Evolutionary conservation across 2,113 vertebrate genomes (phyloP).

Genomic region (Sminthopsis crassicaudata): DNA sequence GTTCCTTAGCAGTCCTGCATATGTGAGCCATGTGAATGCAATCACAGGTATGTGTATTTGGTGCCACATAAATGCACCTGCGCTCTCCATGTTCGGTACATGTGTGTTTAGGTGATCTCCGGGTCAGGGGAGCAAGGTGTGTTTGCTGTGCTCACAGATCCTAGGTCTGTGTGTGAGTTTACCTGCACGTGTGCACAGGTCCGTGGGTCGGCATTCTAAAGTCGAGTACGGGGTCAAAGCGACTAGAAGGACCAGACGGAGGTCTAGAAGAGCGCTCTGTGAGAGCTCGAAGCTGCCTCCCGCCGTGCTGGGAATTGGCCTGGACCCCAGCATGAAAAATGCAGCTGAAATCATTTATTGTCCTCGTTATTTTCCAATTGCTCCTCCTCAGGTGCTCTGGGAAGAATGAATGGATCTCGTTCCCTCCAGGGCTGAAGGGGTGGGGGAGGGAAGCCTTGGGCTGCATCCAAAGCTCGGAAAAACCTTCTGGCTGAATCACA

Average conservation of each 20-base stretch:
- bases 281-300: background rate
- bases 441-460: background rate
- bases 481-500: background rate
- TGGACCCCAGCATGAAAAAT: background rate
- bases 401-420: background rate
- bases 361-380: background rate
- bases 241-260: background rate
- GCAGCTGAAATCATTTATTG: background rate
- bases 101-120: background rate
- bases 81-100: background rate
- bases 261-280: background rate
- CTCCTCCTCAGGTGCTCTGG: background rate
- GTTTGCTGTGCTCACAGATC: background rate
- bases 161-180: background rate
- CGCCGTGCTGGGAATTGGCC: background rate
- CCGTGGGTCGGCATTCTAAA: background rate
- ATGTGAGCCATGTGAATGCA: background rate
- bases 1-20: background rate
- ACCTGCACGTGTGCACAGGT: too few species aligned
- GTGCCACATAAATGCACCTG: background rate
- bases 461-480: background rate
- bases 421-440: background rate
- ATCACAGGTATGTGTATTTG: background rate
- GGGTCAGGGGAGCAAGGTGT: background rate
- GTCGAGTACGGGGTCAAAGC: background rate